phyloP scores from a whole-genome alignment of 2,797 vertebrate species.

The Oceanodroma leucorhoa region DNA sequence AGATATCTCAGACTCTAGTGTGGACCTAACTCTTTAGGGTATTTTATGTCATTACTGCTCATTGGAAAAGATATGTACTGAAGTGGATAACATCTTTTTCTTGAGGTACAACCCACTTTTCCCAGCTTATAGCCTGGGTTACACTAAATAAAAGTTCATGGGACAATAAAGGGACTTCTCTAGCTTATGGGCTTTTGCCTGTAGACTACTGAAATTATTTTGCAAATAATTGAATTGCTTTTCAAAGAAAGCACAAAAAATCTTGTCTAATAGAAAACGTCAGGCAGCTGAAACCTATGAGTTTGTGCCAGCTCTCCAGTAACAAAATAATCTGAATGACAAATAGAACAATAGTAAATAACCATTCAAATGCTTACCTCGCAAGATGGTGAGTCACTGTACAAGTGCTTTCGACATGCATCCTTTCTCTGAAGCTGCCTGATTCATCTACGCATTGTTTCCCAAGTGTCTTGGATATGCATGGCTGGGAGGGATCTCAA shows the following conservation, averaged over 20 bases:
- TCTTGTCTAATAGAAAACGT: neutral
- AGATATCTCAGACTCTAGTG: neutral
- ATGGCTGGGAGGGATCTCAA: neutral
- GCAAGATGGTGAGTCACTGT: neutral
- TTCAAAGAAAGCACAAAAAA: neutral
- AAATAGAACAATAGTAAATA: neutral
- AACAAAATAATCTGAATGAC: neutral
- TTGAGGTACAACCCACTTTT: neutral
- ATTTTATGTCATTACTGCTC: neutral
- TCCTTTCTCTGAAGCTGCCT: neutral
- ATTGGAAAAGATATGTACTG: neutral
- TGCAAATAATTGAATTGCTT: neutral
- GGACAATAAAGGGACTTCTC: neutral
- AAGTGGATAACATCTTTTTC: neutral
- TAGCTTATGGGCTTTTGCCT: neutral
- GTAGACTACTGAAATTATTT: neutral
- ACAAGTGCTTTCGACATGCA: neutral
- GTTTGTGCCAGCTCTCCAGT: neutral
- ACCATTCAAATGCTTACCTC: neutral
- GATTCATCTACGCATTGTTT: neutral
- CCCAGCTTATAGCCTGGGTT: rapidly evolving
- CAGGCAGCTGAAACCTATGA: neutral
- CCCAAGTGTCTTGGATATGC: neutral
- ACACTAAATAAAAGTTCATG: neutral
- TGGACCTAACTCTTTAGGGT: neutral